A percentile compares a stretch with the other conserved stretches of the same genome.
These are phyloP conservation scores for Emmelina monodactyla DNA, from an alignment of 2,888 invertebrate genomes.

Conservation along the genomic window DNA sequence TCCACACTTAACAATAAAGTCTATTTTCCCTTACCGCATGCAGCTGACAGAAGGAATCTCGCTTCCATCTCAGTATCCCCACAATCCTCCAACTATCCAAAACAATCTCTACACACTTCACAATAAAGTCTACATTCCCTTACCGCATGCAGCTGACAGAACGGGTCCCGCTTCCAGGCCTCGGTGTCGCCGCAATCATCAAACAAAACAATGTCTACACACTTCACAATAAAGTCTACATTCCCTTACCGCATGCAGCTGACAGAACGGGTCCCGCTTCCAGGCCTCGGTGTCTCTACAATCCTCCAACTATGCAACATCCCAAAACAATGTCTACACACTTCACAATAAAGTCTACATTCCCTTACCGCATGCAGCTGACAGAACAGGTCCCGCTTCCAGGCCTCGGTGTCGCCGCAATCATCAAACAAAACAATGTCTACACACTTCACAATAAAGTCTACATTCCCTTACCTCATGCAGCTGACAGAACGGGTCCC, in stretches of 20 bases:
- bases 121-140: too few relatives aligned
- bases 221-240: too few relatives aligned
- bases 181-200: constrained; percentile 96
- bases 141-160: constrained; percentile 82
- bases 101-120: too few relatives aligned
- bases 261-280: constrained; percentile 87
- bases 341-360: too few relatives aligned
- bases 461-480: constrained; percentile 72
- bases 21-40: constrained; percentile 71
- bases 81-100: too few relatives aligned
- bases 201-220: too few relatives aligned
- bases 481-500: constrained; percentile 83
- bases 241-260: constrained; percentile 72
- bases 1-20: too few relatives aligned
- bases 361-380: constrained; percentile 73
- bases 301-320: too few relatives aligned
- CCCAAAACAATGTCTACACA: too few relatives aligned
- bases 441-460: too few relatives aligned
- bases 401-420: constrained; percentile 94
- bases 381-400: constrained; percentile 89
- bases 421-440: too few relatives aligned
- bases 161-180: constrained; percentile 89
- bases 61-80: constrained; percentile 94
- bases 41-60: constrained; percentile 83
- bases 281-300: constrained; percentile 95